phyloP scores from a whole-genome alignment of 2,888 invertebrate genomes.

The Nephrotoma flavescens region DNA sequence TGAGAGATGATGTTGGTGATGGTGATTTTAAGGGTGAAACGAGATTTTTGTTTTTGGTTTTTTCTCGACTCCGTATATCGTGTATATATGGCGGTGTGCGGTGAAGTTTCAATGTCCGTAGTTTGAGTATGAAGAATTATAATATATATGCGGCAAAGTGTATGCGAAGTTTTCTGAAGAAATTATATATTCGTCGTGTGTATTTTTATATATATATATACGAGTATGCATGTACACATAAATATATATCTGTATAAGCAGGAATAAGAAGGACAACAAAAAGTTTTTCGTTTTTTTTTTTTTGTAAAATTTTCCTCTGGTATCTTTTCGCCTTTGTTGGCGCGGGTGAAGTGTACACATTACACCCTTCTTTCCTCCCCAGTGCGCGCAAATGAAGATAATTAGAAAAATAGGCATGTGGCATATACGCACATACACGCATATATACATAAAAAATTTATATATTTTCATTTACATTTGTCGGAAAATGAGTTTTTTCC shows the following conservation, averaged over 20 bases:
- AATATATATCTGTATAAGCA: background rate
- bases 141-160: background rate
- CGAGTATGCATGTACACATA: background rate
- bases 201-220: background rate
- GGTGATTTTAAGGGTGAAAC: background rate
- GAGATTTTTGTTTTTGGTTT: background rate
- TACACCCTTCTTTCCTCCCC: background rate
- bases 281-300: background rate
- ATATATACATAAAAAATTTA: background rate
- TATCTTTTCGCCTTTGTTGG: background rate
- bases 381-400: background rate
- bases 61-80: background rate
- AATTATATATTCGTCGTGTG: background rate
- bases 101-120: background rate
- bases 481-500: background rate
- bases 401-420: background rate
- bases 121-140: background rate
- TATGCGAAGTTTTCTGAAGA: background rate
- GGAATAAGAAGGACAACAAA: background rate
- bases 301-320: background rate
- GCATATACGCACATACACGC: background rate
- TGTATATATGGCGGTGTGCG: background rate
- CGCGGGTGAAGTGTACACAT: background rate
- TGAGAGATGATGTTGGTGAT: background rate
- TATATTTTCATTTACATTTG: background rate